These are phyloP conservation scores for Panthera uncia DNA, from an alignment of 2,113 vertebrate genomes.

Conservation along the genomic window DNA sequence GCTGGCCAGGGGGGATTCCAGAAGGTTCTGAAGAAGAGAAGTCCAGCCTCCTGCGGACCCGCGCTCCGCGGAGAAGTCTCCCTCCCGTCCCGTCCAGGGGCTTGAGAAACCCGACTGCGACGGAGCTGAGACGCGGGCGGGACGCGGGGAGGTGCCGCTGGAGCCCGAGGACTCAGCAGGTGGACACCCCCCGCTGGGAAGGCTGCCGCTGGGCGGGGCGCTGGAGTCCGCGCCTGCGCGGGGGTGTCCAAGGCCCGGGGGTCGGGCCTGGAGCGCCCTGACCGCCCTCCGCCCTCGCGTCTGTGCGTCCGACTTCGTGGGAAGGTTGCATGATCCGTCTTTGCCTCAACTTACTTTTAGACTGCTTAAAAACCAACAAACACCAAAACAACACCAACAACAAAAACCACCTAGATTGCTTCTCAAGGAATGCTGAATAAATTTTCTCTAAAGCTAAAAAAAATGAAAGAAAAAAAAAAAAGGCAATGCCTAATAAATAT, in stretches of 20 bases:
- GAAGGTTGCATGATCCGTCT: neutral
- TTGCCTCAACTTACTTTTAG: neutral
- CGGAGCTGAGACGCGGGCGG: rapidly evolving
- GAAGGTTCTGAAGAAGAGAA: neutral
- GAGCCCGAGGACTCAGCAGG: neutral
- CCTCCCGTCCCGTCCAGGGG: rapidly evolving
- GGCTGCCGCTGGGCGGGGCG: neutral
- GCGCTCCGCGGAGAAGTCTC: rapidly evolving
- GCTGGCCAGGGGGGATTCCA: neutral
- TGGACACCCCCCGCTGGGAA: rapidly evolving
- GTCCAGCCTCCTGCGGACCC: neutral
- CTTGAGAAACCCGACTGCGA: neutral
- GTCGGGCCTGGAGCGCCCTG: neutral
- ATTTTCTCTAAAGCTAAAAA: neutral
- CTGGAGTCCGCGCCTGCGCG: neutral
- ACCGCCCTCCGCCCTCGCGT: neutral
- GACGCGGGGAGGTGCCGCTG: neutral
- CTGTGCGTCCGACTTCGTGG: neutral
- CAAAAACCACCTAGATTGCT: neutral
- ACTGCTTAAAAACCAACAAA: neutral
- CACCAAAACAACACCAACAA: no score
- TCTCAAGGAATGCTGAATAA: neutral
- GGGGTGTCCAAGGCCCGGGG: neutral
- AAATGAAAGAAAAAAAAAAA: neutral
- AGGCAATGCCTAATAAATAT: neutral